Evolutionary conservation across 2,888 invertebrate species (phyloP), one percentile per base, ranked within the genome.

Genomic region (Synanthedon myopaeformis): DNA sequence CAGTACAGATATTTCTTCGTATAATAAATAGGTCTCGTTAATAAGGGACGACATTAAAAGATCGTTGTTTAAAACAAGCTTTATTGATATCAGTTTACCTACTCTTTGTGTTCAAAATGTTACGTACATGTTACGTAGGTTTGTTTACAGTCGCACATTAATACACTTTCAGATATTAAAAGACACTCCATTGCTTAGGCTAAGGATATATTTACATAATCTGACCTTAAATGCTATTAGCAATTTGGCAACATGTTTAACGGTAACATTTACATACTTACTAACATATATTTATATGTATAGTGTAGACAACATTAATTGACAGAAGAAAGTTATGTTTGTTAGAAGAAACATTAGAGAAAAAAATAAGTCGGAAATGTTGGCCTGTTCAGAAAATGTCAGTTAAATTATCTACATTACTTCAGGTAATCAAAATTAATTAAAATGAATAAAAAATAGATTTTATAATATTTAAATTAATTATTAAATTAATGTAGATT

Each of bases 221-320:
- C 72, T 69, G 72, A 67, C 65, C 79, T 83, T 83, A 79, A 35
- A 35, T 35, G 35, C 35, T 67, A 12, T 28, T 79, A 81, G 79
- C 79, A 72, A 74, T 85, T 86, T 87, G 85, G 86, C 86, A 87
- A 85, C 84, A 72, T 76, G 70, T 63, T 72, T 77, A 79, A 78
- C 75, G 68, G 72, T 79, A 81, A 77, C 78, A 78, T 81, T 80
- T 74, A 79, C 76, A 74, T 78, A 76, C 64, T 70, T 12, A 51
- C 28, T 41, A 19, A 6, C 14, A 66, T 62, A 67, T 35, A 35
- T 28, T 28, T 35, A 35, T 35, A 61, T 66, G 60, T 72, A 66
- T 67, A 72, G 35, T 35, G 35, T 35, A 35, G 35, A 35, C 35
- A 72, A 74, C 63, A 70, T 79, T 85, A 86, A 86, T 86, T 86